Percentiles rank a stretch among this genome's conserved stretches.
phyloP scores from a whole-genome alignment of 2,888 invertebrate genomes.

The Philopedon plagiatum region DNA sequence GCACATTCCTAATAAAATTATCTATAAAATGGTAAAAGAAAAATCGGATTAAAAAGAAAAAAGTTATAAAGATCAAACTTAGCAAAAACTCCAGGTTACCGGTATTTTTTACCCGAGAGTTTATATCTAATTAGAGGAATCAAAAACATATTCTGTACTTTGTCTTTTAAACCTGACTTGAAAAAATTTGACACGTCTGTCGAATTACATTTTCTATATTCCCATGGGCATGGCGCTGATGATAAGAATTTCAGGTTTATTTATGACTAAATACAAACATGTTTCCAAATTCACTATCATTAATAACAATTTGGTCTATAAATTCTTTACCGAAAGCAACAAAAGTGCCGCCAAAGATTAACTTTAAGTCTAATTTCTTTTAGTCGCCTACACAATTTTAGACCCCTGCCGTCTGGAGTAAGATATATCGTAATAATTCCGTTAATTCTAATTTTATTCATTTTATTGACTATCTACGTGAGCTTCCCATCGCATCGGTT shows the following conservation, averaged over 20 bases:
- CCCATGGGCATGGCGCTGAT: neutral
- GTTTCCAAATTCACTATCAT: slow-evolving; percentile 33
- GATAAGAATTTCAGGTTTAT: neutral
- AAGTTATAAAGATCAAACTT: no score
- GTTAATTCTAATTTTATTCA: slow-evolving; percentile 48
- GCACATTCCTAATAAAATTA: no score
- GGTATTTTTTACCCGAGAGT: no score
- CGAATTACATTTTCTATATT: neutral
- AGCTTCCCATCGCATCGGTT: slow-evolving; percentile 6
- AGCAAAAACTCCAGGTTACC: no score
- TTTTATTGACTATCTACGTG: slow-evolving; percentile 9
- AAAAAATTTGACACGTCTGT: no score
- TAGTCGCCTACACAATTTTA: slow-evolving; percentile 37
- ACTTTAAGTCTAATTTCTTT: slow-evolving; percentile 18
- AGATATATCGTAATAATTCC: slow-evolving; percentile 41
- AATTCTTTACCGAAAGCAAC: slow-evolving; percentile 28
- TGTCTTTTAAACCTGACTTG: no score
- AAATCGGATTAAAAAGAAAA: no score
- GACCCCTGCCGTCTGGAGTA: slow-evolving; percentile 32
- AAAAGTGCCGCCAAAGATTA: slow-evolving; percentile 35
- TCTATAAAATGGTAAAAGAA: no score
- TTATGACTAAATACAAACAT: slow-evolving; percentile 13
- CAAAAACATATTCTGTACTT: no score
- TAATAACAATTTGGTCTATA: slow-evolving; percentile 43
- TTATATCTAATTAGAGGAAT: no score